Base-by-base conservation (phyloP, 2,888 invertebrate species). In the Ethmia dodecea region DNA sequence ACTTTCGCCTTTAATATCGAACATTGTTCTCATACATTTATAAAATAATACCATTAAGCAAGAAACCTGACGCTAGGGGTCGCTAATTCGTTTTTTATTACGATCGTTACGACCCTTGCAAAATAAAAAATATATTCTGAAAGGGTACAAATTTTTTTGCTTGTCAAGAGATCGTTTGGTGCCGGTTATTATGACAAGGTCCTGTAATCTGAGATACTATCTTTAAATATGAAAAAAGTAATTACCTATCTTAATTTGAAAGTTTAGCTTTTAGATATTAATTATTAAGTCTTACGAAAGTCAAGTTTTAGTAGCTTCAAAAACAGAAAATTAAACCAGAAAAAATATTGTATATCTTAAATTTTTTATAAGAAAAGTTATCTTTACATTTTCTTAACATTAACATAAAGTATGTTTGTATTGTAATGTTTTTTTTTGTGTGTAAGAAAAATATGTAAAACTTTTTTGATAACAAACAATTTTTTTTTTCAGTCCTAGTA, bases 31-130 rank as follows among this genome's bases (percentile, higher is more conserved):
- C 49, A 54, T 52, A 52, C 54, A 46, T 42, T 51, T 52, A 49
- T 47, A 57, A 55, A 49, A 55, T 52, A 53, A 55, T 31, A 45
- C 44, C 45, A 49, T 49, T 47, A 46, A 26, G 36, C 31, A 40
- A 38, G 45, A 47, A 52, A 45, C 43, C 45, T 52, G 47, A 45
- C 50, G 49, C 44, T 41, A 50, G 40, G 60, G 64, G 57, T 56
- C 60, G 59, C 69, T 76, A 73, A 77, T 77, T 75, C 68, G 64
- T 65, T 71, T 77, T 76, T 75, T 76, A 77, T 75, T 60, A 59
- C 71, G 55, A 62, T 65, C 69, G 63, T 71, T 70, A 66, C 49
- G 55, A 53, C 60, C 67, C 58, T 59, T 55, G 48, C 44, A 50
- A 60, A 59, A 61, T 54, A 57, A 62, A 63, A 61, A 61, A 60